Evolutionary conservation across 2,888 invertebrate species (phyloP).

Genomic region (Agrotis ipsilon): DNA sequence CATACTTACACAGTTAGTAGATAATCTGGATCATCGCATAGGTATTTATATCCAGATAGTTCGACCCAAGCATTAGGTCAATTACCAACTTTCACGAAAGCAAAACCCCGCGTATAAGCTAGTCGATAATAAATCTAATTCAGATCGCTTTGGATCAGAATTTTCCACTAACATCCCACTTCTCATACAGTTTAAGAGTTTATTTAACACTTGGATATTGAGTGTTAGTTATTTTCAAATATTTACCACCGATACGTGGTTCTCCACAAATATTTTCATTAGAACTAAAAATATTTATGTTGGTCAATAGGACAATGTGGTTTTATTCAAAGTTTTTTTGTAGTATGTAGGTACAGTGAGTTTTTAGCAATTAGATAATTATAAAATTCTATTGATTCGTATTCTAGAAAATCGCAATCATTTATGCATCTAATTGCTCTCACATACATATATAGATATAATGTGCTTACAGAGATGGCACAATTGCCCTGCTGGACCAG

Average conservation of each 20-base stretch:
- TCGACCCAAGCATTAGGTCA: too few relatives aligned
- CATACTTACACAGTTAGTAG: too few relatives aligned
- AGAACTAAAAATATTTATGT: constrained; percentile 28
- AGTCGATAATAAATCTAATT: constrained; percentile 61
- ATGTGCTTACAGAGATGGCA: constrained; percentile 82
- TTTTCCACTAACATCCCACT: constrained; percentile 36
- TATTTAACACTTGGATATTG: constrained; percentile 43
- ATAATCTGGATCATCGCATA: too few relatives aligned
- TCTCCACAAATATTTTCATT: constrained; percentile 29
- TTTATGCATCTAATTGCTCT: too few relatives aligned
- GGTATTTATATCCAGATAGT: too few relatives aligned
- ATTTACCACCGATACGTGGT: constrained; percentile 29
- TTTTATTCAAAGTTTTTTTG: too few relatives aligned
- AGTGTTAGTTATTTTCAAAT: constrained; percentile 39
- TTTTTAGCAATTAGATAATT: too few relatives aligned
- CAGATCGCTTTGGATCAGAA: constrained; percentile 25
- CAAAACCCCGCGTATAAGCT: constrained; percentile 23
- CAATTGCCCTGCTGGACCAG: constrained; percentile 88
- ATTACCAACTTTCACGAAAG: too few relatives aligned
- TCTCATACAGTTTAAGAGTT: constrained; percentile 50
- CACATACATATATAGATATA: too few relatives aligned
- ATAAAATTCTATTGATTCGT: too few relatives aligned
- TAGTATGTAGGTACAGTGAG: too few relatives aligned
- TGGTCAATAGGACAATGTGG: constrained; percentile 43
- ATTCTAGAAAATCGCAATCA: too few relatives aligned